Evolutionary conservation across 53 echinoderm and acorn worm genomes (phyloP), one percentile per base, ranked within the genome.

Genomic region (Holothuria scabra): DNA sequence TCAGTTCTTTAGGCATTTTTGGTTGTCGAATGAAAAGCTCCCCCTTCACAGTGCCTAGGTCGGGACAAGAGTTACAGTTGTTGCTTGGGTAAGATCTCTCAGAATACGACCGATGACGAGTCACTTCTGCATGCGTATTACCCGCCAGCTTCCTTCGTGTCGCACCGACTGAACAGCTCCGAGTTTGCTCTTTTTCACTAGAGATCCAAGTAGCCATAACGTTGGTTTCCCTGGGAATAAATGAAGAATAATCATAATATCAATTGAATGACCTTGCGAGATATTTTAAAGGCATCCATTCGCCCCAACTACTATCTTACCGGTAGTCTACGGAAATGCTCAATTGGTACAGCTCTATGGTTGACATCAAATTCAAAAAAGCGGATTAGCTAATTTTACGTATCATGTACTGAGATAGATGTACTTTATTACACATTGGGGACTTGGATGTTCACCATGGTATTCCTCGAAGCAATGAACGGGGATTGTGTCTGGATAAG

Each of bases 51-150:
- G 86, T 67, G 32, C 90, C 76, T 23, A 95, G 83, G 70, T 95
- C 88, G 8, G 95, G 95, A 31, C 95, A 95, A 14, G 95, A 95
- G 23, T 67, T 68, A 61, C 57, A 89, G 30, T 80, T 75, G 59
- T 65, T 59, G n/a, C 37, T 32, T 21, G 85, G 48, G 13, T 58
- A 41, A 41, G 60, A 28, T 20, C 32, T 22, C 16, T 32, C 71
- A 30, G 60, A 84, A 49, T 23, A 26, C 25, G 84, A 84, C 25
- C 34, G 84, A 35, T 66, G 66, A 18, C 23, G 35, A 35, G 6
- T 26, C 29, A 66, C 28, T 7, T 37, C 56, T 16, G 67, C 65
- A 26, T 63, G 31, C 10, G 63, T 80, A 23, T 59, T 76, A 25
- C 85, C 85, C 6, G 69, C 80, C 3, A 68, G 67, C 20, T 80